Percentiles rank a stretch among this genome's conserved stretches.
phyloP scores from a whole-genome alignment of 2,113 vertebrate species.

The Poeciliopsis occidentalis region DNA sequence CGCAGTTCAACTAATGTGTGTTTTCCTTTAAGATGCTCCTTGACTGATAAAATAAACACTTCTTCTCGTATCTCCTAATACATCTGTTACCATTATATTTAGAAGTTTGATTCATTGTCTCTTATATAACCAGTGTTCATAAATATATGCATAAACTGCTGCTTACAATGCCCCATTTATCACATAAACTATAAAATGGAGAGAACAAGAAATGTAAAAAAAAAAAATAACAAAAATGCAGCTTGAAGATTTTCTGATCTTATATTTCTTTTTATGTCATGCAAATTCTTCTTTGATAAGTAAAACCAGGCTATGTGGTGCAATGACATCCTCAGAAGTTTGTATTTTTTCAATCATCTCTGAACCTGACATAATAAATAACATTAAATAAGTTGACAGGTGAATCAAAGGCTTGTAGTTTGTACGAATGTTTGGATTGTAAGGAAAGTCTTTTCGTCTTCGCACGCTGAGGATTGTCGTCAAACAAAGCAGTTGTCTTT shows the following conservation, averaged over 20 bases:
- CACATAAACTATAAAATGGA: background rate
- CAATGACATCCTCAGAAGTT: background rate
- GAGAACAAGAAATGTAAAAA: background rate
- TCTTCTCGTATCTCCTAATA: constrained; percentile 7
- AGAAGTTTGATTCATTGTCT: constrained; percentile 4
- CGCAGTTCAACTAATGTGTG: constrained; percentile 16
- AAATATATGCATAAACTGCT: background rate
- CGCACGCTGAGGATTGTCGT: background rate
- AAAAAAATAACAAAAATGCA: background rate
- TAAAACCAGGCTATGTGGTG: background rate
- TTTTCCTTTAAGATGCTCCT: constrained; percentile 19
- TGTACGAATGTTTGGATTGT: background rate
- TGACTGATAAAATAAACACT: constrained; percentile 18
- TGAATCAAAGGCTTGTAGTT: background rate
- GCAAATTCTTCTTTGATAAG: background rate
- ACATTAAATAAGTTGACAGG: background rate
- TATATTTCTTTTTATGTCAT: background rate
- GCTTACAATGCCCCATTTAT: background rate
- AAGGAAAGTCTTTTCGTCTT: background rate
- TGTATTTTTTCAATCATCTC: background rate
- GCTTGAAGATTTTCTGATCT: no score
- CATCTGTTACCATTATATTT: no score
- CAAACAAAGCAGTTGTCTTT: background rate
- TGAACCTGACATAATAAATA: background rate
- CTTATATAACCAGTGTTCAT: background rate